phyloP scores from a whole-genome alignment of 2,797 vertebrate species.

The Lepilemur ruficaudatus region DNA sequence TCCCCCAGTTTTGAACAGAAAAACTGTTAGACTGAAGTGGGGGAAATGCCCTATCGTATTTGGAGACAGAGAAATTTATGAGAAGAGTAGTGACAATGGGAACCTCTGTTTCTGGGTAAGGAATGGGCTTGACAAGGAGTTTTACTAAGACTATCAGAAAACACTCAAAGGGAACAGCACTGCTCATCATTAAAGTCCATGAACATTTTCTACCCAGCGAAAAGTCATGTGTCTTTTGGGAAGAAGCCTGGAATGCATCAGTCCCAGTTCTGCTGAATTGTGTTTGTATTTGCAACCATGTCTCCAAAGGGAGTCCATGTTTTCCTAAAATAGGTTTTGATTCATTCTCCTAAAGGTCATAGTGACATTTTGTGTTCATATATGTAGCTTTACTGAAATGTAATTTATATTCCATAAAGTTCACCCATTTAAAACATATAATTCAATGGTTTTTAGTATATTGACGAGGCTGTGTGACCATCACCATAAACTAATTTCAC shows the following conservation, averaged over 20 bases:
- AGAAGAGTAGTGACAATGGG: background rate
- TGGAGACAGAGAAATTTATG: background rate
- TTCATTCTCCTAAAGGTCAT: background rate
- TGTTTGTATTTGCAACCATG: slow-evolving; percentile 70
- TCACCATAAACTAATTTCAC: background rate
- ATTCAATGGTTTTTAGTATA: background rate
- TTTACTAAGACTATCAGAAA: slow-evolving; percentile 44
- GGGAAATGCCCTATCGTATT: background rate
- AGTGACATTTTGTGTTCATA: background rate
- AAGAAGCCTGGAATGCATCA: slow-evolving; percentile 65
- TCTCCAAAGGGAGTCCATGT: slow-evolving; percentile 66
- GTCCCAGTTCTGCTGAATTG: slow-evolving; percentile 74
- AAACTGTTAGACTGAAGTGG: background rate
- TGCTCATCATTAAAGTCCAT: slow-evolving; percentile 22
- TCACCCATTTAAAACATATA: background rate
- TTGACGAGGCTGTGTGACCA: background rate
- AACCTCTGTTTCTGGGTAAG: background rate
- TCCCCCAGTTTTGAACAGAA: background rate
- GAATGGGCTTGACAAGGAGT: background rate
- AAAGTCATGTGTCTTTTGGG: slow-evolving; percentile 71
- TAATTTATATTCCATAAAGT: background rate
- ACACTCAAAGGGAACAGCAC: slow-evolving; percentile 65
- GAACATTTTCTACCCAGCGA: background rate
- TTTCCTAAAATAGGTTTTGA: slow-evolving; percentile 62
- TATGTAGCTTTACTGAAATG: slow-evolving; percentile 17